Conservation (phyloP, 2,888 invertebrate species). For the Tiliacea aurago region DNA sequence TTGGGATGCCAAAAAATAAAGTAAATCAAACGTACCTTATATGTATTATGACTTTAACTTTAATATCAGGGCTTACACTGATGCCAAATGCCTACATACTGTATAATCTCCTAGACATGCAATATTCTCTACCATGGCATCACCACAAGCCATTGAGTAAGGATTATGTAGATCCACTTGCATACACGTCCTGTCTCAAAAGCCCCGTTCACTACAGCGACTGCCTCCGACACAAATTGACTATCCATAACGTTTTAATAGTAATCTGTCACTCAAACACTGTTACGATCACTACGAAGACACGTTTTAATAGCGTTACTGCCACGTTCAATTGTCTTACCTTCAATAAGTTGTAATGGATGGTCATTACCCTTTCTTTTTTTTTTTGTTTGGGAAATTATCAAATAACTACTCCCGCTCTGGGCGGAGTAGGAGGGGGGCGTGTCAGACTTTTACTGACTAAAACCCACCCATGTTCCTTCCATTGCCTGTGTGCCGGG, state of each 20-base stretch:
- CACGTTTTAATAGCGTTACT: slow-evolving; percentile 28
- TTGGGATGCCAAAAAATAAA: background rate
- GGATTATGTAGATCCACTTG: slow-evolving; percentile 53
- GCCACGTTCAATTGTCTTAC: slow-evolving; percentile 7
- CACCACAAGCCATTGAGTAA: slow-evolving; percentile 43
- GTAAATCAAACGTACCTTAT: background rate
- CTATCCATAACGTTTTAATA: slow-evolving; percentile 37
- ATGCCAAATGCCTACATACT: slow-evolving; percentile 17
- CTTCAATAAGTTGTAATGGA: slow-evolving; percentile 26
- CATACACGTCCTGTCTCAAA: slow-evolving; percentile 43
- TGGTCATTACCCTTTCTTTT: slow-evolving; percentile 6
- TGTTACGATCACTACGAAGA: background rate
- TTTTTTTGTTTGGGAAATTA: no score
- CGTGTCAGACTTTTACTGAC: no score
- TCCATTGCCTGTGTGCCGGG: no score
- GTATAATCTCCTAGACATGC: slow-evolving; percentile 30
- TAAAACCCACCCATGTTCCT: no score
- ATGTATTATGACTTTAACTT: background rate
- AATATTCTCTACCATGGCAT: slow-evolving; percentile 36
- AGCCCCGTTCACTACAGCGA: slow-evolving; percentile 20
- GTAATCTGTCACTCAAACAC: slow-evolving; percentile 40
- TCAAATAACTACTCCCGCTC: no score
- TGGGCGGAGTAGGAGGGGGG: no score
- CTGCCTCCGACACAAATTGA: slow-evolving; percentile 43
- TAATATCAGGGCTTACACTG: slow-evolving; percentile 34